Base-by-base conservation (phyloP, 2,797 vertebrate species). In the Centropyge bicolor region DNA sequence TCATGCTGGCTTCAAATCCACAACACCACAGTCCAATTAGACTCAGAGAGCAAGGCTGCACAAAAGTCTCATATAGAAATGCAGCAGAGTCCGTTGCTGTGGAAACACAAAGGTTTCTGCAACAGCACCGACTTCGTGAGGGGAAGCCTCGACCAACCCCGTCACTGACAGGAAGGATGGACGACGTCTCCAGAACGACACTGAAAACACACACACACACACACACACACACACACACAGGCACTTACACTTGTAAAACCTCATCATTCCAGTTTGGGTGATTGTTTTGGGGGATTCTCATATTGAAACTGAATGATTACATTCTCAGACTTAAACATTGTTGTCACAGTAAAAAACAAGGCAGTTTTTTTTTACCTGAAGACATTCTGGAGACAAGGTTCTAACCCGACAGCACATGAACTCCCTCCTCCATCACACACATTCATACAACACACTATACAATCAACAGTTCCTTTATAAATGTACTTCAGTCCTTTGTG, bases 151-250 rank as follows among this genome's bases (percentile, higher is more conserved):
- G n/a, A 59, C 61, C n/a, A 1, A 43, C 65, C 91, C 86, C 85
- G 62, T 93, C 93, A 91, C 84, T 80, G 93, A 94, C 77, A 86
- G 86, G 81, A 92, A 84, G 65, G 59, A 69, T 77, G 57, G 22
- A 78, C 24, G 2, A 86, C 40, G 84, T 91, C 87, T 93, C 87
- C 91, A 93, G 89, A 54, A 60, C 31, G 6, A 31, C 27, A 31
- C 27, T 31, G 27, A 31, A 31, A 31, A 31, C 27, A 31, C 27
- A 31, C 79, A 66, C 24, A 79, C 67, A 71, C 80, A 70, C 65
- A 56, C 13, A 77, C 59, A 85, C 77, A 66, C 60, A 45, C 12
- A 80, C 54, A 85, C 78, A 70, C 61, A 56, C 19, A 83, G 43
- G 82, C 84, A 74, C 71, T 46, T 8, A 74, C 64, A 64, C 61